Percentiles rank a stretch among this genome's conserved stretches.
phyloP scores from a whole-genome alignment of 2,797 vertebrate species.

The Megalops cyprinoides region DNA sequence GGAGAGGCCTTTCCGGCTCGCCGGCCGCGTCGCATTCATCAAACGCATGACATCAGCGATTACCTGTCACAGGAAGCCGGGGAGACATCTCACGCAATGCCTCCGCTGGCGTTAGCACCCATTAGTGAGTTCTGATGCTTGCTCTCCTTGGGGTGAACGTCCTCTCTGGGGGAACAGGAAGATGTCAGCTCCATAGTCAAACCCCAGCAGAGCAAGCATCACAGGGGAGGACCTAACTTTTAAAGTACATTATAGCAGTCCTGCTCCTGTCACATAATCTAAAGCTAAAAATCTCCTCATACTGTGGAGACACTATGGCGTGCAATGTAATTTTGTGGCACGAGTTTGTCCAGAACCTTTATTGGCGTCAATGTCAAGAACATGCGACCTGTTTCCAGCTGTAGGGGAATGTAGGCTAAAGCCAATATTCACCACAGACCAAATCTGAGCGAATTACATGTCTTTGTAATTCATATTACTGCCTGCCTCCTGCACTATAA shows the following conservation, averaged over 20 bases:
- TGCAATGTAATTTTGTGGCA: too few relatives aligned
- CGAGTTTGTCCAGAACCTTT: too few relatives aligned
- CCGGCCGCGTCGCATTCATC: conserved; percentile 69
- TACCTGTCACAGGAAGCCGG: conserved; percentile 71
- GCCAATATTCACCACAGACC: not conserved
- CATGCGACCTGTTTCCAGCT: too few relatives aligned
- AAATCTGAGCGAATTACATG: not conserved
- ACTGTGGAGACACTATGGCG: too few relatives aligned
- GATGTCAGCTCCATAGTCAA: conserved; percentile 25
- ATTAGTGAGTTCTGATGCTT: conserved; percentile 63
- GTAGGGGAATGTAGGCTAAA: not conserved
- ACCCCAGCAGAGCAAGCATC: not conserved
- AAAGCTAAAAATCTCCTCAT: not conserved
- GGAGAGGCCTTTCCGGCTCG: conserved; percentile 38
- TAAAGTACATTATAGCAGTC: not conserved
- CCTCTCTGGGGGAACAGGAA: conserved; percentile 56
- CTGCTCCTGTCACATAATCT: not conserved
- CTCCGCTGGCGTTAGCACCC: conserved; percentile 69
- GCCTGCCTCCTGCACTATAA: not conserved
- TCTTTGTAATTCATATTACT: not conserved
- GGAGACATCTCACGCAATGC: conserved; percentile 65
- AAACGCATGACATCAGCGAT: conserved; percentile 69
- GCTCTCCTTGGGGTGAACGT: conserved; percentile 53
- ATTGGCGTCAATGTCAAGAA: too few relatives aligned
- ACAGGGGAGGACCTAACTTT: not conserved